Evolutionary conservation across 2,888 invertebrate species (phyloP), one percentile per base, ranked within the genome.

Genomic region (Deroplatys truncata): DNA sequence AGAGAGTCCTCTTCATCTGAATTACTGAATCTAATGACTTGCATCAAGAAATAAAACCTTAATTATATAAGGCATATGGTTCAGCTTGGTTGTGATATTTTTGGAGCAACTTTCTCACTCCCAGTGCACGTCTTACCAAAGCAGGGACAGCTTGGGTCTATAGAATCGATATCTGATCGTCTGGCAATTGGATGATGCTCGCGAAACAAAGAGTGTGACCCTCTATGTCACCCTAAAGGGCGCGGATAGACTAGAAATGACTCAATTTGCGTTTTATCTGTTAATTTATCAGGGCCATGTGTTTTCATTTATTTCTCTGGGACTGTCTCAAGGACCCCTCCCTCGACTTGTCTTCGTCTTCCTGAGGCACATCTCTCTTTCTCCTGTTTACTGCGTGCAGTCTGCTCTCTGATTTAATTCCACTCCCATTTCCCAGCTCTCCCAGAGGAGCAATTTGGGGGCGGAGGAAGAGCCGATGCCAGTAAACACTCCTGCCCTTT

Each of bases 401-500:
- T 88, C 31, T 84, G 88, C 88, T 88, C 84, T 87, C 86, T 89
- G 89, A 89, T 89, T 89, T 89, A 89, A 89, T 89, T 89, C 86
- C 83, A 89, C 56, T 89, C 85, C 49, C 85, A 82, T 87, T 87
- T 43, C 87, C 87, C 35, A 35, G 82, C 82, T 85, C 89, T 89
- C 89, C 89, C 89, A 85, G 82, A 29, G 89, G 89, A 85, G 89
- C 89, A 89, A 89, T 89, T 85, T 89, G 89, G 89, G 89, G 85
- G 84, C 28, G 82, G 87, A 87, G 87, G 56, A 72, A 72, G 20
- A 25, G 16, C 56, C 43, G 82, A 87, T 87, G 87, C 87, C 87
- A 87, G 87, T 87, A 87, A 87, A 87, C 87, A 87, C 87, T 87
- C 87, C 28, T 83, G 82, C 87, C 82, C 87, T 72, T 25, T 72